Evolutionary conservation across 2,888 invertebrate species (phyloP).

Genomic region (Rutpela maculata): DNA sequence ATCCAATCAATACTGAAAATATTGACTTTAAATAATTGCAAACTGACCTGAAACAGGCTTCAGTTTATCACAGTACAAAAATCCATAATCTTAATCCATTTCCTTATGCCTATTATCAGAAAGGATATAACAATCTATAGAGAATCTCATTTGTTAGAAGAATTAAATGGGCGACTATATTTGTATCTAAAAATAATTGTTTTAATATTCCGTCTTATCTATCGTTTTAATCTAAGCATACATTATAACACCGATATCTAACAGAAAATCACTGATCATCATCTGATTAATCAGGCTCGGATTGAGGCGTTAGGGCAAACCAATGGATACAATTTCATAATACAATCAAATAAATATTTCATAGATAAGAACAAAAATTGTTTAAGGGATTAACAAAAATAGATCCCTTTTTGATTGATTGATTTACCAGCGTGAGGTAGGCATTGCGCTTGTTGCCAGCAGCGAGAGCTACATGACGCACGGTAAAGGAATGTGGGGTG

Average conservation of each 20-base stretch:
- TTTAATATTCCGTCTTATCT: not conserved
- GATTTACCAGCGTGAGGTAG: too few species aligned
- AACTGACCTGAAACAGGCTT: too few species aligned
- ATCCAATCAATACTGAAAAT: too few species aligned
- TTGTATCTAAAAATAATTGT: constrained; percentile 15
- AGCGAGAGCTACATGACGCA: too few species aligned
- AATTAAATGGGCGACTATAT: constrained; percentile 4
- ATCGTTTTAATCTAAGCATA: constrained; percentile 15
- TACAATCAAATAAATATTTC: too few species aligned
- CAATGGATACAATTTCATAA: not conserved
- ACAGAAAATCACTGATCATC: not conserved
- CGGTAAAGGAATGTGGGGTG: too few species aligned
- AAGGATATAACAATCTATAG: not conserved
- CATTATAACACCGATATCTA: constrained; percentile 7
- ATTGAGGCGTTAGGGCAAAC: not conserved
- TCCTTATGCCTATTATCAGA: not conserved
- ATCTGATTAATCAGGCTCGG: not conserved
- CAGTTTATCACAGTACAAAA: too few species aligned
- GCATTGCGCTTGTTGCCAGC: too few species aligned
- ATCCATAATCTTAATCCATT: not conserved
- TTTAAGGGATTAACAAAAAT: too few species aligned
- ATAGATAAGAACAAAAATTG: too few species aligned
- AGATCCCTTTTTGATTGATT: too few species aligned
- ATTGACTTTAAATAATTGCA: too few species aligned
- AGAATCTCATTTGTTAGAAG: not conserved